phyloP scores from a whole-genome alignment of 2,113 vertebrate species.

The Pholis gunnellus region DNA sequence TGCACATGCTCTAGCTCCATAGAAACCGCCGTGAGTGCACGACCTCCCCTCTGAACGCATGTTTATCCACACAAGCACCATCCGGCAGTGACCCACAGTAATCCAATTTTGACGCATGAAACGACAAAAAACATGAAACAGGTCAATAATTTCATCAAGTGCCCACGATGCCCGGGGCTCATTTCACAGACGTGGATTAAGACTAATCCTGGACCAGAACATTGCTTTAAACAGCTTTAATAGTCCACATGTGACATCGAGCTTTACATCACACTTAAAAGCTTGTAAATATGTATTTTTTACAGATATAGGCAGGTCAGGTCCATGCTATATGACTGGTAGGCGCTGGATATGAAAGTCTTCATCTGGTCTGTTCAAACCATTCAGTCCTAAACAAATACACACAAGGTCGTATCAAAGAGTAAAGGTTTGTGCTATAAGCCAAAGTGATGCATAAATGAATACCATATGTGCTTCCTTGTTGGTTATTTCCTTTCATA shows the following conservation, averaged over 20 bases:
- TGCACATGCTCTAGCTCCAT: neutral
- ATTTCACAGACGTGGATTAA: conserved; percentile 36
- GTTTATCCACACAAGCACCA: neutral
- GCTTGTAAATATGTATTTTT: neutral
- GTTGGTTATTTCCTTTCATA: neutral
- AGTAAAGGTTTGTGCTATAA: neutral
- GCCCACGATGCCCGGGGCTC: neutral
- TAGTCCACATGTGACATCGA: conserved; percentile 28
- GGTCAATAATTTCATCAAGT: conserved; percentile 4
- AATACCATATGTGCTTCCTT: neutral
- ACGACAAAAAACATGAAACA: conserved; percentile 14
- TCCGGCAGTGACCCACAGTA: neutral
- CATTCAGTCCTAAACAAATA: neutral
- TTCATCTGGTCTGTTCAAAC: neutral
- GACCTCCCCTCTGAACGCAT: neutral
- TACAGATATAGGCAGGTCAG: conserved; percentile 4
- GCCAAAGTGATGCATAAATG: neutral
- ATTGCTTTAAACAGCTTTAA: conserved; percentile 32
- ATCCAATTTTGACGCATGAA: conserved; percentile 12
- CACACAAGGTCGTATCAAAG: neutral
- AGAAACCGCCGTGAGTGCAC: neutral
- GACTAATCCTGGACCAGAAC: conserved; percentile 27
- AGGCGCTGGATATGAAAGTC: neutral
- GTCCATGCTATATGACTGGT: neutral
- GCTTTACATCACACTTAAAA: neutral